A percentile compares a stretch with the other conserved stretches of the same genome.
Evolutionary conservation across 2,888 invertebrate species (phyloP).

Genomic region (Brassicogethes aeneus): DNA sequence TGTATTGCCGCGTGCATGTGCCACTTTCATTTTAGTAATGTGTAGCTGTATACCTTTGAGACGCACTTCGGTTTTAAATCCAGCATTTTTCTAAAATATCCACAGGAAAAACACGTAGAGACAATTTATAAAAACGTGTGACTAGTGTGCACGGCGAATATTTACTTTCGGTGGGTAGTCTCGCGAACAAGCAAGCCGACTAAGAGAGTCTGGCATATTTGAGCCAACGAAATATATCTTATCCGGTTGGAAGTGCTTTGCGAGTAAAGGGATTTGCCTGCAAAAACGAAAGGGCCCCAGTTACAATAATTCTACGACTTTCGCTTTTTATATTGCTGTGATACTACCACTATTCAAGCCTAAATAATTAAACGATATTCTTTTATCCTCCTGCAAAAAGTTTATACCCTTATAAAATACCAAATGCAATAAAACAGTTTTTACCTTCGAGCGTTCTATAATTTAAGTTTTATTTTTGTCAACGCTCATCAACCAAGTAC

Average conservation of each 20-base stretch:
- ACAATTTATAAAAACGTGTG: conserved; percentile 29
- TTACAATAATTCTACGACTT: not conserved
- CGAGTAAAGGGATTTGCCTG: conserved; percentile 18
- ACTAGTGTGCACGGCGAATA: conserved; percentile 26
- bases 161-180: conserved; percentile 24
- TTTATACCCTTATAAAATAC: too few species aligned
- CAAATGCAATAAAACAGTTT: too few species aligned
- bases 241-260: conserved; percentile 16
- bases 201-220: conserved; percentile 21
- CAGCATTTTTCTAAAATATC: conserved; percentile 24
- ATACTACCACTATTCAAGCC: conserved; percentile 1
- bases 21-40: conserved; percentile 15
- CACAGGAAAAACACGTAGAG: conserved; percentile 26
- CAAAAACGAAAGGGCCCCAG: not conserved
- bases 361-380: not conserved
- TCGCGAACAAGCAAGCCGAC: conserved; percentile 17
- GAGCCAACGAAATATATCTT: conserved; percentile 21
- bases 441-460: too few species aligned
- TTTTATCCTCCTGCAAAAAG: not conserved
- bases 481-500: too few species aligned
- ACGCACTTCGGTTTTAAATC: conserved; percentile 26
- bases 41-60: conserved; percentile 22
- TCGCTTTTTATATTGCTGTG: not conserved
- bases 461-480: too few species aligned
- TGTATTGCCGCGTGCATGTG: conserved; percentile 19